These are phyloP conservation scores for Hylaeus volcanicus DNA, from an alignment of 1,140 invertebrate species.

Conservation along the genomic window DNA sequence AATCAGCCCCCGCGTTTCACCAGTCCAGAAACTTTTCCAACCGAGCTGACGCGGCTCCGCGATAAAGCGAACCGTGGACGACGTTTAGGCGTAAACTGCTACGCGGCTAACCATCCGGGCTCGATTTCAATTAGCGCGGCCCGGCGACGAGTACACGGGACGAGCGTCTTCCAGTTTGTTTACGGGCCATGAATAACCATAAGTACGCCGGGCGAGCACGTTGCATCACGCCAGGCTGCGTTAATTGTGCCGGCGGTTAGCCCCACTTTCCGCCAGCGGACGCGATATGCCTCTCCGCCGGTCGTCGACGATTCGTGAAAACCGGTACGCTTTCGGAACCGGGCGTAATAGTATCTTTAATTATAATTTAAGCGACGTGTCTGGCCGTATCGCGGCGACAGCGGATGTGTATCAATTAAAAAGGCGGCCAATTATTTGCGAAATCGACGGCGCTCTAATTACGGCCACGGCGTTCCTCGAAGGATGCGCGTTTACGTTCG, in stretches of 20 bases:
- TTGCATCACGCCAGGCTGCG: conserved; percentile 44
- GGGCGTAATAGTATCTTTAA: conserved; percentile 28
- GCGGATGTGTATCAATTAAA: conserved; percentile 18
- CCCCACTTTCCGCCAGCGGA: conserved; percentile 25
- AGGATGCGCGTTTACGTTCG: no score
- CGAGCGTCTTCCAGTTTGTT: conserved; percentile 26
- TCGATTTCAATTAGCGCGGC: neutral
- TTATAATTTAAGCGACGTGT: conserved; percentile 39
- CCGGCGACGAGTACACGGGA: neutral
- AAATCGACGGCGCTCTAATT: neutral
- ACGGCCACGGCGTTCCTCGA: neutral
- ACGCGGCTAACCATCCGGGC: neutral
- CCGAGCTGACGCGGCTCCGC: no score
- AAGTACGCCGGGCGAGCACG: conserved; percentile 24
- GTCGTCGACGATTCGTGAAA: neutral
- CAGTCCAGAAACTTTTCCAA: no score
- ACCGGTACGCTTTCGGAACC: neutral
- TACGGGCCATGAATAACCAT: conserved; percentile 64
- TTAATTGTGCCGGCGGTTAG: conserved; percentile 58
- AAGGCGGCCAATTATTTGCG: neutral
- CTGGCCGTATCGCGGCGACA: neutral
- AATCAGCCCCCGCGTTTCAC: no score
- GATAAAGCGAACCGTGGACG: neutral
- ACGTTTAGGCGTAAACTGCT: neutral
- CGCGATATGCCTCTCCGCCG: neutral